Evolutionary conservation across 2,797 vertebrate species (phyloP).

Genomic region (Arnoldichthys spilopterus): DNA sequence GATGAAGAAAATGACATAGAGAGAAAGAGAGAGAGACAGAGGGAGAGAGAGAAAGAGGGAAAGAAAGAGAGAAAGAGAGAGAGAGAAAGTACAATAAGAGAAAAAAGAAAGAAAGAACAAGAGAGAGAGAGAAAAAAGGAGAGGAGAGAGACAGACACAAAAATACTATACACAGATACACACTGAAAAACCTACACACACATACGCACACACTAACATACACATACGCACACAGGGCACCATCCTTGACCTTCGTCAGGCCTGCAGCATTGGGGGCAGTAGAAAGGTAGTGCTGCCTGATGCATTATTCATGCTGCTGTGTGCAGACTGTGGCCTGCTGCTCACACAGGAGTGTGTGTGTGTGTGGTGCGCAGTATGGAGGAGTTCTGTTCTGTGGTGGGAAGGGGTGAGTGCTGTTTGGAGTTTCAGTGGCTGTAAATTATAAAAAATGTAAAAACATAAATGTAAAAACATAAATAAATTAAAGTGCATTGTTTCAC

Average conservation of each 20-base stretch:
- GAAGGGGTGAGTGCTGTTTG: no score
- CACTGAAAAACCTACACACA: conserved; percentile 23
- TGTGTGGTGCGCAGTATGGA: background rate
- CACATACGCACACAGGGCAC: conserved; percentile 20
- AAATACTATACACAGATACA: conserved; percentile 22
- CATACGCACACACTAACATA: no score
- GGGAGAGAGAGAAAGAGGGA: background rate
- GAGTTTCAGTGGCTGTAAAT: no score
- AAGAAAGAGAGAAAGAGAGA: background rate
- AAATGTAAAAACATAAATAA: no score
- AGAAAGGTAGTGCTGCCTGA: conserved; percentile 26
- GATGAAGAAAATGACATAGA: background rate
- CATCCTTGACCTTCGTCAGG: conserved; percentile 60
- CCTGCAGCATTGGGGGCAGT: conserved; percentile 53
- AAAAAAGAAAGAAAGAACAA: background rate
- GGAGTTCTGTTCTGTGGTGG: background rate
- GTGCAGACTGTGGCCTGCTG: conserved; percentile 25
- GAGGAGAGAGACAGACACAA: background rate
- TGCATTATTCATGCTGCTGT: conserved; percentile 38
- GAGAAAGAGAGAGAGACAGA: background rate
- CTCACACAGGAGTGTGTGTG: conserved; percentile 16
- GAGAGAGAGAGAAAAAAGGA: background rate
- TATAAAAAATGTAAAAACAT: no score
- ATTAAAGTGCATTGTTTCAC: no score
- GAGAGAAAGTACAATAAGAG: background rate